phyloP scores from a whole-genome alignment of 1,140 invertebrate species.

The Diorhabda carinulata region DNA sequence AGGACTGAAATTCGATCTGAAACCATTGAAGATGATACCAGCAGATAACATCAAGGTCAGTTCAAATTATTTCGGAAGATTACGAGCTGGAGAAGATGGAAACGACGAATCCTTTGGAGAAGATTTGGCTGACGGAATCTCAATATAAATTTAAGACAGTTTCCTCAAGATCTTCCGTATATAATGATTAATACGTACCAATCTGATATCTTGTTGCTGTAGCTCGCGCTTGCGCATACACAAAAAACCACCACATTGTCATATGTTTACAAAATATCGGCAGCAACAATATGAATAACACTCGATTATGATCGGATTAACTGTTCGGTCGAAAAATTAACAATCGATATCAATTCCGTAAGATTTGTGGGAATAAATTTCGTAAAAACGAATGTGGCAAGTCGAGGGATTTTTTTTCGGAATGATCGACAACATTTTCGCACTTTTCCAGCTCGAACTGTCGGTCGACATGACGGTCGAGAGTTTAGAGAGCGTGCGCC shows the following conservation, averaged over 20 bases:
- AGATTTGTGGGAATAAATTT: no score
- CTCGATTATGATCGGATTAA: neutral
- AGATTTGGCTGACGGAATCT: no score
- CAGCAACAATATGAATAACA: neutral
- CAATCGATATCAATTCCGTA: no score
- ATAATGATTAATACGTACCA: conserved; percentile 32
- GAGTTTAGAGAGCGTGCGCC: conserved; percentile 23
- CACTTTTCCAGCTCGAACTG: conserved; percentile 34
- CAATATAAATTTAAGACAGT: no score
- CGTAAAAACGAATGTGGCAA: neutral
- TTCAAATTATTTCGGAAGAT: no score
- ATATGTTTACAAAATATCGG: conserved; percentile 6
- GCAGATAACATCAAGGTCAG: no score
- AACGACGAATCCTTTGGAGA: no score
- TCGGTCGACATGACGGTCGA: conserved; percentile 33
- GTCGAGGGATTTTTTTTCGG: neutral
- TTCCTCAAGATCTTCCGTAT: no score
- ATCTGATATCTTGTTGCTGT: conserved; percentile 33
- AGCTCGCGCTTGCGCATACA: conserved; percentile 36
- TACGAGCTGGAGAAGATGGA: no score
- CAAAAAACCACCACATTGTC: conserved; percentile 21
- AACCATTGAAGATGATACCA: no score
- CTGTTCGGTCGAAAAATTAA: no score
- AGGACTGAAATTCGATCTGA: no score
- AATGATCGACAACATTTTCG: conserved; percentile 11